Percentiles rank a stretch among this genome's conserved stretches.
phyloP scores from a whole-genome alignment of 1,140 invertebrate species.

The Lethrus apterus region DNA sequence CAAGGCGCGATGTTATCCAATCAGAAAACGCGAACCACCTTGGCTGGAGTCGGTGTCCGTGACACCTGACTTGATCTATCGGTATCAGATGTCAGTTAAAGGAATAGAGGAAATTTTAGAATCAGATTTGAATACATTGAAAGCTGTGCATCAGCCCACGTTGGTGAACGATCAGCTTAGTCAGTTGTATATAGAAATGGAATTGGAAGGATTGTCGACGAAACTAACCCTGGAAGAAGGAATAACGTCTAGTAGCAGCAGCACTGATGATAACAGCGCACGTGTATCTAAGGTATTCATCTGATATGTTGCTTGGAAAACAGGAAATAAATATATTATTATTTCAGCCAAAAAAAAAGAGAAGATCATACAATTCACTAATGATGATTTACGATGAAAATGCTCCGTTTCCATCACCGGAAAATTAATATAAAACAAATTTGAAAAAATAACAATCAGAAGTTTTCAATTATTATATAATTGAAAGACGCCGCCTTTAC shows the following conservation, averaged over 20 bases:
- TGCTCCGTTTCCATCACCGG: conserved; percentile 47
- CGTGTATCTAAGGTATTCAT: conserved; percentile 26
- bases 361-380: conserved; percentile 47
- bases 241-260: conserved; percentile 53
- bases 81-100: conserved; percentile 57
- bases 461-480: too few relatives aligned
- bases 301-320: background rate
- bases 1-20: conserved; percentile 25
- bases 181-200: conserved; percentile 63
- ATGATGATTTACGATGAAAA: conserved; percentile 57
- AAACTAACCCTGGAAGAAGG: conserved; percentile 56
- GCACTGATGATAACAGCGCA: conserved; percentile 43
- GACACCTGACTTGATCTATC: conserved; percentile 59
- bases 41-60: conserved; percentile 57
- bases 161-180: conserved; percentile 66
- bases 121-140: conserved; percentile 54
- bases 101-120: conserved; percentile 56
- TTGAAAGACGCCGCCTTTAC: too few relatives aligned
- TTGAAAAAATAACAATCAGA: too few relatives aligned
- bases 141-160: conserved; percentile 51
- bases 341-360: conserved; percentile 39
- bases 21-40: conserved; percentile 49
- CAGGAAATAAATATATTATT: too few relatives aligned
- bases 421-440: conserved; percentile 7
- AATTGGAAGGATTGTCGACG: conserved; percentile 52